Evolutionary conservation across 2,113 vertebrate genomes (phyloP).

Genomic region (Cottus gobio): DNA sequence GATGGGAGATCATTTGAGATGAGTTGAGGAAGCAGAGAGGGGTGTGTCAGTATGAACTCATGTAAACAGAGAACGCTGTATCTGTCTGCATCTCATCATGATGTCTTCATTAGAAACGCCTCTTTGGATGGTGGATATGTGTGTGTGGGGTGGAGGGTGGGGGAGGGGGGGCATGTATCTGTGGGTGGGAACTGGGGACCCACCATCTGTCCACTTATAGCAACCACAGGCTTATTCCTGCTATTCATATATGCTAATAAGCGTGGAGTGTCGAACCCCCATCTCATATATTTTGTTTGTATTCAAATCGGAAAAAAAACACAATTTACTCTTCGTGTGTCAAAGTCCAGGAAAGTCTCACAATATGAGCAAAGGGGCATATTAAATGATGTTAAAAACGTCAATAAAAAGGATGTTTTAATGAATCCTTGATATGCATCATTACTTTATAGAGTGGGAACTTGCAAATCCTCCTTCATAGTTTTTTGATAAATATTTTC

Average conservation of each 20-base stretch:
- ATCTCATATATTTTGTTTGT: constrained; percentile 2
- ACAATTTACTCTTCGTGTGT: neutral
- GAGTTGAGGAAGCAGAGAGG: constrained; percentile 33
- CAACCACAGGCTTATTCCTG: constrained; percentile 23
- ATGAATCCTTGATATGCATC: neutral
- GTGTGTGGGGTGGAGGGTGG: neutral
- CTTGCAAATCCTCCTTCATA: neutral
- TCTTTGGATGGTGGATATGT: constrained; percentile 22
- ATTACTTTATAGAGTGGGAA: neutral
- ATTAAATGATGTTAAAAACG: too few species aligned
- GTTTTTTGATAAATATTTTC: too few species aligned
- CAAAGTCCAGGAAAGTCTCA: neutral
- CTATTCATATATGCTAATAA: constrained; percentile 45
- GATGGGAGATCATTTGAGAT: constrained; percentile 27
- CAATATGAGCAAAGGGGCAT: neutral
- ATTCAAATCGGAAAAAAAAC: neutral
- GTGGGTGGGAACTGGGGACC: neutral
- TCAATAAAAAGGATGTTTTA: neutral
- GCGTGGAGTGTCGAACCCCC: neutral
- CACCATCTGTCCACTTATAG: constrained; percentile 53
- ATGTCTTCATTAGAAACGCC: constrained; percentile 24
- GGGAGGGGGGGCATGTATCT: neutral
- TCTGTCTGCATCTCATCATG: constrained; percentile 27
- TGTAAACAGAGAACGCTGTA: constrained; percentile 35
- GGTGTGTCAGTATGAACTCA: neutral